These are phyloP conservation scores for Orthosia incerta DNA, from an alignment of 2,888 invertebrate species.

Conservation along the genomic window DNA sequence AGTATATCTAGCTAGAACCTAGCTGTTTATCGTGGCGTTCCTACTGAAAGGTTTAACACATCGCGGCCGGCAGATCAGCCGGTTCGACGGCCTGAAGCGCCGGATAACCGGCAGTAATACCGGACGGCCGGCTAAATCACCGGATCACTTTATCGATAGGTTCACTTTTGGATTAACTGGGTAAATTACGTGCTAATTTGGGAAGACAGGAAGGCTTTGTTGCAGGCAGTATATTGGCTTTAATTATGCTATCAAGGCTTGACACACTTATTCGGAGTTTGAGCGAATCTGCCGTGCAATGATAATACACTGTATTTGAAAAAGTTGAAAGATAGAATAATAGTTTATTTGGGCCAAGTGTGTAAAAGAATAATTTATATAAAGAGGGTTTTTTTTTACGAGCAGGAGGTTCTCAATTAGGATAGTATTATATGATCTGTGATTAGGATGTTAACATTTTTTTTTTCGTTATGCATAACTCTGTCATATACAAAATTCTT, in stretches of 20 bases:
- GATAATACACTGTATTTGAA: too few relatives aligned
- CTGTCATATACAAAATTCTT: too few relatives aligned
- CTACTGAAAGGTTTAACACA: slow-evolving; percentile 52
- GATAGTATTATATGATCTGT: too few relatives aligned
- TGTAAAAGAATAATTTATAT: too few relatives aligned
- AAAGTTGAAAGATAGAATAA: too few relatives aligned
- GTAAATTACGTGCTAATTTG: slow-evolving; percentile 55
- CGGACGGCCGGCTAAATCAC: slow-evolving; percentile 38
- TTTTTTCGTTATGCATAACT: too few relatives aligned
- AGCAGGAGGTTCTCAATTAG: too few relatives aligned
- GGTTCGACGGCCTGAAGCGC: slow-evolving; percentile 44
- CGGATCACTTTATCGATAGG: slow-evolving; percentile 59
- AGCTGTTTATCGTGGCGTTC: slow-evolving; percentile 25
- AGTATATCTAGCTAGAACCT: slow-evolving; percentile 9
- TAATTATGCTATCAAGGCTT: too few relatives aligned
- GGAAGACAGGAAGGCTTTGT: background rate
- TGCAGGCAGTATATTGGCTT: background rate
- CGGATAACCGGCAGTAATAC: slow-evolving; percentile 46
- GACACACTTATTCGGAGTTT: background rate
- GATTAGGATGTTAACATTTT: too few relatives aligned
- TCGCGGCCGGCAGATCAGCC: slow-evolving; percentile 48
- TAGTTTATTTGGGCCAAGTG: too few relatives aligned
- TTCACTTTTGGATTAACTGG: slow-evolving; percentile 54
- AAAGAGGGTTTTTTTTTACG: too few relatives aligned
- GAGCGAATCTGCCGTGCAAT: too few relatives aligned